phyloP scores from a whole-genome alignment of 2,113 vertebrate genomes.

The Bothrops jararaca region DNA sequence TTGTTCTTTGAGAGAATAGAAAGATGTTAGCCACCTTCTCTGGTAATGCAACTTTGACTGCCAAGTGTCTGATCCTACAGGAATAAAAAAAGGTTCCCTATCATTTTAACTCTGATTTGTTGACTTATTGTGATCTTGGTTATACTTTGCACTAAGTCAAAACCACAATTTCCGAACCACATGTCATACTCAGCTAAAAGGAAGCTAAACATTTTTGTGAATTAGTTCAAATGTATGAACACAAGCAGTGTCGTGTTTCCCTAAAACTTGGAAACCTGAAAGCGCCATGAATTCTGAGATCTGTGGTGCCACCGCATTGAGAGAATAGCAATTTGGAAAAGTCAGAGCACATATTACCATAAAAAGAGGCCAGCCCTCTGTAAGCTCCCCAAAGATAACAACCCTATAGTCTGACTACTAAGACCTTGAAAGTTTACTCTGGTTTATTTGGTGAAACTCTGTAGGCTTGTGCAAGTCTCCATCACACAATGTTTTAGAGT shows the following conservation, averaged over 20 bases:
- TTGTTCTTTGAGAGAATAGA: background rate
- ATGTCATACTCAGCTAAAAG: background rate
- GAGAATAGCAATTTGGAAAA: background rate
- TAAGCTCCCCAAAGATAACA: background rate
- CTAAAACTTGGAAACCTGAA: background rate
- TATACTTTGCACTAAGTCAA: background rate
- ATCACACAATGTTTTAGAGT: constrained; percentile 21
- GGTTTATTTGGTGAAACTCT: constrained; percentile 11
- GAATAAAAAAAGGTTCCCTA: background rate
- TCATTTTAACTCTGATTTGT: background rate
- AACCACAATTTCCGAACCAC: background rate
- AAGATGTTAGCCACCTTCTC: background rate
- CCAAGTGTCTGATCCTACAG: background rate
- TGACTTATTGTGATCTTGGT: background rate
- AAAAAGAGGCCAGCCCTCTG: background rate
- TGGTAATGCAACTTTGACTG: background rate
- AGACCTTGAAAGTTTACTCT: background rate
- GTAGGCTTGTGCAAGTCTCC: background rate
- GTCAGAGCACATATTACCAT: background rate
- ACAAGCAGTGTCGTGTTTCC: background rate
- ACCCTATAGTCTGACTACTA: background rate
- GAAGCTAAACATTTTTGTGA: background rate
- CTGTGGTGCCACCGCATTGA: background rate
- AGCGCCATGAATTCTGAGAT: background rate
- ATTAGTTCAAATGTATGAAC: background rate